Conservation (phyloP, 2,797 vertebrate species). For the Amphiprion clarkii region DNA sequence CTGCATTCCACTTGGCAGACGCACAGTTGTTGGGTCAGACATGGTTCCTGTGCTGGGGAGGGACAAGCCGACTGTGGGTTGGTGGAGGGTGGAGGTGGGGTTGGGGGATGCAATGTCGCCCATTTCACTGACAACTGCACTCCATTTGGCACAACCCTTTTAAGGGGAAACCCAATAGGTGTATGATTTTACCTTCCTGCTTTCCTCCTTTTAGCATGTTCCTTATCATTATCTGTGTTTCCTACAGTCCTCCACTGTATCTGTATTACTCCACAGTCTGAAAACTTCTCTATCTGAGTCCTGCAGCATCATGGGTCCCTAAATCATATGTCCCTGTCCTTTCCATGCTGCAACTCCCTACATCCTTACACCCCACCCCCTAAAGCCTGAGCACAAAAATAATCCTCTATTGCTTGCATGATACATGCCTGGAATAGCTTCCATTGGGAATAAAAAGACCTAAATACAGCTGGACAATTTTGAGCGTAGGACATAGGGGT, state of each 20-base stretch:
- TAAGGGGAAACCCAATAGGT: conserved; percentile 62
- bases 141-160: conserved; percentile 61
- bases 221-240: conserved; percentile 16
- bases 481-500: conserved; percentile 62
- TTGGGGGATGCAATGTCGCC: conserved; percentile 72
- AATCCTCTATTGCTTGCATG: conserved; percentile 78
- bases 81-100: conserved; percentile 17
- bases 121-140: conserved; percentile 78
- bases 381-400: conserved; percentile 87
- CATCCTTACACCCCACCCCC: conserved; percentile 56
- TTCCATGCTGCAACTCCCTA: conserved; percentile 21
- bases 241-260: neutral
- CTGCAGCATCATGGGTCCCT: conserved; percentile 16
- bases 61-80: conserved; percentile 64
- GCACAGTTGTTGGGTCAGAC: conserved; percentile 84
- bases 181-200: conserved; percentile 28
- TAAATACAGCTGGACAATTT: conserved; percentile 83
- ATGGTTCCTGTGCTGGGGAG: conserved; percentile 71
- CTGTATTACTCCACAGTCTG: conserved; percentile 13
- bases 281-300: conserved; percentile 28
- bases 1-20: conserved; percentile 85
- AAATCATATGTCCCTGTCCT: conserved; percentile 39
- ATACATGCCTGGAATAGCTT: conserved; percentile 86
- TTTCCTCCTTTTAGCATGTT: conserved; percentile 15
- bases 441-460: conserved; percentile 82